Conservation (phyloP, 2,888 invertebrate species). For the Spisula solida region DNA sequence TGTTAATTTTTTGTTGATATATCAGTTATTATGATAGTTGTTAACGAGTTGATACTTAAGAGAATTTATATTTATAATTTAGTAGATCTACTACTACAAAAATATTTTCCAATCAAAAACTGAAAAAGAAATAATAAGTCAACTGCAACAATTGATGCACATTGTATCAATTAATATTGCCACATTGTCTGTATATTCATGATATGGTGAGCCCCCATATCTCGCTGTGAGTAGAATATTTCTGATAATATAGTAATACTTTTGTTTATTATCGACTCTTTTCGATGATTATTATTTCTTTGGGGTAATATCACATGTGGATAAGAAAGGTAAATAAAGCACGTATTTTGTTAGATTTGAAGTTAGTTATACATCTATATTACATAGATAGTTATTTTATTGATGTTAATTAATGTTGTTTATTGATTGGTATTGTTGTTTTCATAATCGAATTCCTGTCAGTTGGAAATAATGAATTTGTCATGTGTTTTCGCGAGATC, state of each 20-base stretch:
- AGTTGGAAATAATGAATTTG: not conserved
- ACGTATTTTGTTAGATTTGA: not conserved
- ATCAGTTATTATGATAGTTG: no score
- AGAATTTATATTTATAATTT: no score
- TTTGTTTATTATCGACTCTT: not conserved
- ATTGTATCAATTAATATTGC: no score
- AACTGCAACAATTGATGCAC: no score
- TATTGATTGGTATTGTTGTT: not conserved
- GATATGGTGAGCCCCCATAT: no score
- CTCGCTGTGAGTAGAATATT: no score
- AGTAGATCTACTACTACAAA: no score
- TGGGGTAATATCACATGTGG: not conserved
- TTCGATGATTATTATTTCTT: not conserved
- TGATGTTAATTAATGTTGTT: not conserved
- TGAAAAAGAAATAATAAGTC: no score
- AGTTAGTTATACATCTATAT: not conserved
- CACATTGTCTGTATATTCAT: no score
- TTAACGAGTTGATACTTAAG: no score
- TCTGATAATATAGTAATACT: not conserved
- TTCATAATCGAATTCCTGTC: not conserved
- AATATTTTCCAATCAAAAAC: no score
- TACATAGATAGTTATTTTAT: not conserved
- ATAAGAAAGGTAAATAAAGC: not conserved
- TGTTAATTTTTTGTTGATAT: no score
- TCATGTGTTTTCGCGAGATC: slow-evolving; percentile 19